Evolutionary conservation across 2,113 vertebrate genomes (phyloP), one percentile per base, ranked within the genome.

Genomic region (Sylvia atricapilla): DNA sequence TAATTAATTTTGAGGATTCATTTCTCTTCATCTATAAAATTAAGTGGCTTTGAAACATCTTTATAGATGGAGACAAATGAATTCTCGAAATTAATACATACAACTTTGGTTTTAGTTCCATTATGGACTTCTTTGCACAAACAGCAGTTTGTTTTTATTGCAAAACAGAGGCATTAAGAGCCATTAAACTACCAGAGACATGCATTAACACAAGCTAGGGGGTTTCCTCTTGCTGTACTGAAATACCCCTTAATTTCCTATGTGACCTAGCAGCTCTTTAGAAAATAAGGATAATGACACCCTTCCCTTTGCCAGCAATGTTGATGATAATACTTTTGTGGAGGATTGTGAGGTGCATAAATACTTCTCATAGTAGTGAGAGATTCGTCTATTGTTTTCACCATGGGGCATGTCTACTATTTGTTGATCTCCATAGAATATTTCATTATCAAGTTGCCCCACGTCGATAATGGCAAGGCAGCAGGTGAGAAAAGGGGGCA

Each of bases 221-320:
- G 62, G 50, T 11, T 66, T 82, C 41, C 22, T 73, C 24, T 63
- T 55, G 23, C 49, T 90, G 7, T 69, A 59, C 64, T 89, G 80
- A 89, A 74, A 93, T 84, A 68, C 15, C 7, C 24, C 66, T 87
- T 92, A 37, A 91, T 81, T 84, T 89, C 53, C 41, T 92, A 25
- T 82, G 64, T 87, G 68, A 75, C 44, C n/a, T 73, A 56, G 44
- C 22, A 84, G 47, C 46, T 90, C 12, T 73, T 59, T 81, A 78
- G 64, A 89, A 92, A 81, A 87, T 59, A 25, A 68, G 35, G 47
- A 17, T 70, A 78, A 81, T 23, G 35, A 18, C 39, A 81, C 13
- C 27, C 11, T 85, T 83, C 56, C 72, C 15, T 62, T 81, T 80
- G 85, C 47, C 49, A 60, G 18, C 15, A 44, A 31, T 53, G 28